Percentiles rank a stretch among this genome's conserved stretches.
Conservation (phyloP, 2,113 vertebrate species). For the Muscicapa adusta region DNA sequence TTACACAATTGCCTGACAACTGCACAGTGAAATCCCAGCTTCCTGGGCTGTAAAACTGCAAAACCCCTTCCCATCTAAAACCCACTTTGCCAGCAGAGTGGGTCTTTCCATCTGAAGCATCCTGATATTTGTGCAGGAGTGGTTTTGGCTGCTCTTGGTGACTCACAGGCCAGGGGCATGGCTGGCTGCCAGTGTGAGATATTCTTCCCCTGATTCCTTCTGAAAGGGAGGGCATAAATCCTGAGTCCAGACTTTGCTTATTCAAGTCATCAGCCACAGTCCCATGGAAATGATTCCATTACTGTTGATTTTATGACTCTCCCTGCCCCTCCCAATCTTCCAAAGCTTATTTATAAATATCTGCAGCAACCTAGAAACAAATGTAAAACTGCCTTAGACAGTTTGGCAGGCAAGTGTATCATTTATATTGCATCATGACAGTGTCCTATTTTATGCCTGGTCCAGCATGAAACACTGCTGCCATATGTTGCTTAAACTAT, state of each 20-base stretch:
- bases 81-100: neutral
- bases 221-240: slow-evolving; percentile 56
- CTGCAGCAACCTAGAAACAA: slow-evolving; percentile 68
- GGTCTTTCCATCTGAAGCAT: slow-evolving; percentile 14
- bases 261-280: slow-evolving; percentile 55
- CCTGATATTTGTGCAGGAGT: slow-evolving; percentile 16
- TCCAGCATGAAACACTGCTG: slow-evolving; percentile 62
- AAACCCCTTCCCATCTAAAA: neutral
- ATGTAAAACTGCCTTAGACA: slow-evolving; percentile 65
- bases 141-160: slow-evolving; percentile 13
- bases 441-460: slow-evolving; percentile 63
- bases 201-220: slow-evolving; percentile 61
- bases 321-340: slow-evolving; percentile 45
- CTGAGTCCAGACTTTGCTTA: slow-evolving; percentile 52
- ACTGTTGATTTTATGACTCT: slow-evolving; percentile 61
- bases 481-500: slow-evolving; percentile 68
- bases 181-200: slow-evolving; percentile 53
- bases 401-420: slow-evolving; percentile 65
- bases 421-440: slow-evolving; percentile 69
- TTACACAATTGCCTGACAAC: neutral
- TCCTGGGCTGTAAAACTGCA: neutral
- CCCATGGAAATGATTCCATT: slow-evolving; percentile 63
- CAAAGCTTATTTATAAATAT: slow-evolving; percentile 72
- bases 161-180: neutral
- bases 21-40: neutral